phyloP scores from a whole-genome alignment of 2,888 invertebrate species.

The Agrotis exclamationis region DNA sequence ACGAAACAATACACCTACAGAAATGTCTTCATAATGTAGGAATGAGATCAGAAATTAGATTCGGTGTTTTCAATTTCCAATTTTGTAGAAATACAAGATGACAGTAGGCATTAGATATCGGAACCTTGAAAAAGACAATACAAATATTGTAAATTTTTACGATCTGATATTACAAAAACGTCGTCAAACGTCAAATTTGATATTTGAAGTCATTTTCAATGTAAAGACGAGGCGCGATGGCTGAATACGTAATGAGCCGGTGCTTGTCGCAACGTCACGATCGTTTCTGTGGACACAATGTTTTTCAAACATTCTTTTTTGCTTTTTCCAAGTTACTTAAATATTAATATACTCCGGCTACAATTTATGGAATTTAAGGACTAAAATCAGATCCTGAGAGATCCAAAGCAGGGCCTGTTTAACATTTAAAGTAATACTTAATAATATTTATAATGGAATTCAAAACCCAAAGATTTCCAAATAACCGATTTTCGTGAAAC shows the following conservation, averaged over 20 bases:
- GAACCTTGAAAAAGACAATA: not conserved
- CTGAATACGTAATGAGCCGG: conserved; percentile 29
- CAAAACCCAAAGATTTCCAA: not conserved
- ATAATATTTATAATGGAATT: no score
- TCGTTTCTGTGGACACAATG: not conserved
- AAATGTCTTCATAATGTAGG: conserved; percentile 22
- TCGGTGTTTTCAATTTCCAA: conserved; percentile 4
- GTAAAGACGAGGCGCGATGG: conserved; percentile 3
- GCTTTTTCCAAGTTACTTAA: not conserved
- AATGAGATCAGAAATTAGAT: conserved; percentile 40
- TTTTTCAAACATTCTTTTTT: not conserved
- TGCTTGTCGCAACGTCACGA: conserved; percentile 7
- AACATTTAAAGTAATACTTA: no score
- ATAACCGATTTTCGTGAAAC: not conserved
- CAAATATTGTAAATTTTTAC: conserved; percentile 30
- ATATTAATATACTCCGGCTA: no score
- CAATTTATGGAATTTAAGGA: no score
- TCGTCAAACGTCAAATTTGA: conserved; percentile 32
- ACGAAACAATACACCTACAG: conserved; percentile 14
- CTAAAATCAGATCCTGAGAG: no score
- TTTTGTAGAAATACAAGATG: not conserved
- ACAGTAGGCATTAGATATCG: not conserved
- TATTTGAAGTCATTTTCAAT: conserved; percentile 32
- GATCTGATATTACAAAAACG: conserved; percentile 15
- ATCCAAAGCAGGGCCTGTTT: no score